Conservation (phyloP, 2,888 invertebrate species). For the Alloscopus bannaensis region DNA sequence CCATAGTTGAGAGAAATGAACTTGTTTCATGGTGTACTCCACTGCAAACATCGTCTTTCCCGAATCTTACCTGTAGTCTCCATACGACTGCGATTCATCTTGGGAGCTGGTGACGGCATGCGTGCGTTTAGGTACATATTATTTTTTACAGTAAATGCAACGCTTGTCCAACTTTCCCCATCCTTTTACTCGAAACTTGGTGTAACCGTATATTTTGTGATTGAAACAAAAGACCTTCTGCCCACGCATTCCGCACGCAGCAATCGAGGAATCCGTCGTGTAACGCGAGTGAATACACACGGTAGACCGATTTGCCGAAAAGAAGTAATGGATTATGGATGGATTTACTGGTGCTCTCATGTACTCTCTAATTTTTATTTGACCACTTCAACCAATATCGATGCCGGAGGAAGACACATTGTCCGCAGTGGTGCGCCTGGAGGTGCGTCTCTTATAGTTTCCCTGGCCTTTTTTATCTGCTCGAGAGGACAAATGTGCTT, state of each 20-base stretch:
- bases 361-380: background rate
- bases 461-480: background rate
- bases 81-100: background rate
- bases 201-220: background rate
- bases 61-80: background rate
- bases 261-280: no score
- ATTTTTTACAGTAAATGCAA: no score
- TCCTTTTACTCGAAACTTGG: background rate
- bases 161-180: background rate
- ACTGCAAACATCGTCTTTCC: background rate
- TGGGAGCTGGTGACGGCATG: background rate
- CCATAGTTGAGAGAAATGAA: background rate
- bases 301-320: background rate
- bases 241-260: background rate
- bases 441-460: background rate
- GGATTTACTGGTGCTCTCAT: background rate
- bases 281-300: no score
- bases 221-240: background rate
- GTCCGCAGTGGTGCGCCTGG: background rate
- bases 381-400: constrained; percentile 1
- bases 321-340: constrained; percentile 17
- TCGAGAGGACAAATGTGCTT: background rate
- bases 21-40: background rate
- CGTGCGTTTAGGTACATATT: no score
- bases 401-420: background rate